Evolutionary conservation across 92 coral and sea anemone genomes (phyloP), one percentile per base, ranked within the genome.

Genomic region (Muricea muricata): DNA sequence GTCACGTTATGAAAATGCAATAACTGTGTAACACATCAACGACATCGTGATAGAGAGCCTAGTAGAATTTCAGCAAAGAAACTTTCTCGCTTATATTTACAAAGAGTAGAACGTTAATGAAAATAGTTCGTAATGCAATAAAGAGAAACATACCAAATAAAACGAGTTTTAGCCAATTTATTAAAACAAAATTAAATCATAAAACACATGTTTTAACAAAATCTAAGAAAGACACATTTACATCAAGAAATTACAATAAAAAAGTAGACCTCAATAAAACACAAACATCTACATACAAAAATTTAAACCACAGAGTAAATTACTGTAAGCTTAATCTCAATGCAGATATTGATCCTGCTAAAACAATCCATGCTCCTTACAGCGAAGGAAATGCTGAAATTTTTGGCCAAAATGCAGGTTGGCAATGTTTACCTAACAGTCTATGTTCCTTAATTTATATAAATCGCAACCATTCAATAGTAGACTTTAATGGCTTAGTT

Each of bases 341-440:
- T n/a, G n/a, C n/a, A n/a, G n/a, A n/a, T 58, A 42, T 69, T 82
- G 26, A 79, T 33, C 20, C 66, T 21, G 33, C 13, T 42, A 71
- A 33, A 30, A 79, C 84, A 26, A 76, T 76, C 28, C 72, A 63
- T 55, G 71, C 74, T 31, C 80, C 76, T 46, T 81, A 81, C 77
- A 65, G 85, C 39, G 78, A 81, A 26, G 52, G 76, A 39, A 61
- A 61, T 63, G 24, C 56, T 18, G 84, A n/a, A 12, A 25, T 48
- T 45, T 72, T 74, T 72, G 83, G 71, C 3, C 17, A 13, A 29
- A 50, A 29, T 56, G 60, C 83, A 15, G 83, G 70, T 4, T 12
- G 57, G 0, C 35, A 26, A 28, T 65, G 42, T 24, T 39, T 21
- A 10, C 70, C 65, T 23, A 47, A 20, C 14, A 23, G 40, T 20